Conservation (phyloP, 2,888 invertebrate genomes). For the Anthophora plumipes region DNA sequence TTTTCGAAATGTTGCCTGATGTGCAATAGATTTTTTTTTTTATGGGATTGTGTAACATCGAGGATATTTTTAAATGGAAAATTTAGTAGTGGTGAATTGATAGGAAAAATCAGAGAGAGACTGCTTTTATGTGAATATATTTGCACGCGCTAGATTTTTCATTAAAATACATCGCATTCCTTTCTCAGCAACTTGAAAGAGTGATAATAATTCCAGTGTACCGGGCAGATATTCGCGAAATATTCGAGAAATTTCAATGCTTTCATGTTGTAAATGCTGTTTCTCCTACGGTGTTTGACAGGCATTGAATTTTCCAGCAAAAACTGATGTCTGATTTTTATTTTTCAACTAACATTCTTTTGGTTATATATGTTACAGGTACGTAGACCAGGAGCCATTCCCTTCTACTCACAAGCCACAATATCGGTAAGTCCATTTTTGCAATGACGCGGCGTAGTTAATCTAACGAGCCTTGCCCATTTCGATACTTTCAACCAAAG, state of each 20-base stretch:
- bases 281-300: neutral
- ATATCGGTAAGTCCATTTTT: slow-evolving; percentile 62
- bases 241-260: neutral
- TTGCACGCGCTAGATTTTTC: neutral
- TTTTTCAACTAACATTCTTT: neutral
- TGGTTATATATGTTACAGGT: slow-evolving; percentile 73
- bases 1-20: too few species aligned
- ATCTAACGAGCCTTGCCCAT: slow-evolving; percentile 42
- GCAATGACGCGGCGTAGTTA: slow-evolving; percentile 47
- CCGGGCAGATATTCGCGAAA: neutral
- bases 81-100: too few species aligned
- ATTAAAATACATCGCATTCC: neutral
- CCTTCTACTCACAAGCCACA: neutral
- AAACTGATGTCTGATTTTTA: too few species aligned
- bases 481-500: slow-evolving; percentile 48
- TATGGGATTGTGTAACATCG: too few species aligned
- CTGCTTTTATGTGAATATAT: neutral
- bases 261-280: neutral
- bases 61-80: too few species aligned
- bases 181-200: neutral
- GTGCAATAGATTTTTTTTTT: too few species aligned
- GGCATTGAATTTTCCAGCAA: too few species aligned
- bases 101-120: too few species aligned
- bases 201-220: neutral
- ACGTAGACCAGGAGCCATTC: slow-evolving; percentile 62